Evolutionary conservation across 2,888 invertebrate species (phyloP), one percentile per base, ranked within the genome.

Genomic region (Conistra vaccinii): DNA sequence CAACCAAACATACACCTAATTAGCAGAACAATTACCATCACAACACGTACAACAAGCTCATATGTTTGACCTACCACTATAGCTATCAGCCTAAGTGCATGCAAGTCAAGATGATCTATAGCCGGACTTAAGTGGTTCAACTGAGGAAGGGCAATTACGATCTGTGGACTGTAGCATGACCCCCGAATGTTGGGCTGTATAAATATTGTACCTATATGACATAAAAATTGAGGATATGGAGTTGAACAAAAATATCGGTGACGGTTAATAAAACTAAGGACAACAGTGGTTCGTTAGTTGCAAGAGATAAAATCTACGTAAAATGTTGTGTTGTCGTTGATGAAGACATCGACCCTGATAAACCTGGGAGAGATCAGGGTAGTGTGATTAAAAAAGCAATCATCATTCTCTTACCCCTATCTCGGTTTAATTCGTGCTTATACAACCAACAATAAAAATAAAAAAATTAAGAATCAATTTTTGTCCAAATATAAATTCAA

Each of bases 141-240:
- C 80, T 76, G 75, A 77, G 87, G 83, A 83, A 81, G 70, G 75
- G 61, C 69, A 76, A 85, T 86, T 77, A 81, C 70, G 67, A 12
- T 69, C n/a, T 58, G 51, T 39, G 51, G 75, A 66, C 61, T 65
- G 57, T 57, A 55, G 58, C 65, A 58, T 63, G 83, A 77, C 72
- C 83, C 73, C 57, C 48, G 32, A 68, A 77, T 69, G 42, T 57
- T 53, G 26, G 29, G 51, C 29, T 67, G 12, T 45, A 48, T 48
- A 48, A 26, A 60, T 55, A 55, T 53, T 70, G n/a, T 35, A n/a
- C n/a, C n/a, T n/a, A 53, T 39, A 10, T 29, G 51, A 61, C n/a
- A 48, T 51, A 26, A 20, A 57, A 23, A 57, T 57, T 45, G 3
- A 51, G 42, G 2, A 9, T 17, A n/a, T 14, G 17, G 3, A 26